phyloP scores from a whole-genome alignment of 2,888 invertebrate genomes.

The Nycteola revayana region DNA sequence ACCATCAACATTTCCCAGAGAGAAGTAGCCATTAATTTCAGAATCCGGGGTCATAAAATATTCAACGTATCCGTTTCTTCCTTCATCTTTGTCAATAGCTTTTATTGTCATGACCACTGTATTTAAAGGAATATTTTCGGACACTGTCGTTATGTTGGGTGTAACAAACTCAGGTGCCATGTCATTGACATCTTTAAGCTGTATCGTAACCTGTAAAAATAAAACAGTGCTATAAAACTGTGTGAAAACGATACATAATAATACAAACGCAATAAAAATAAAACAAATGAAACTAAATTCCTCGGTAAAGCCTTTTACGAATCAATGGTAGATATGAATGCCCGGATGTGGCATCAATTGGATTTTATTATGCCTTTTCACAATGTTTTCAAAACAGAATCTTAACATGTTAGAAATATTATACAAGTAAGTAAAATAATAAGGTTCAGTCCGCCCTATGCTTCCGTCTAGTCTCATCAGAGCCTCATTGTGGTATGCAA shows the following conservation, averaged over 20 bases:
- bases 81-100: slow-evolving; percentile 94
- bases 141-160: slow-evolving; percentile 88
- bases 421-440: slow-evolving; percentile 20
- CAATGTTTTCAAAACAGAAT: slow-evolving; percentile 7
- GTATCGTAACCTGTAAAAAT: slow-evolving; percentile 88
- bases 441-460: slow-evolving; percentile 16
- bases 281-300: slow-evolving; percentile 19
- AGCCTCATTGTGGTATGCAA: slow-evolving; percentile 41
- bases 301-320: slow-evolving; percentile 5
- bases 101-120: slow-evolving; percentile 95
- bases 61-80: slow-evolving; percentile 94
- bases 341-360: slow-evolving; percentile 15
- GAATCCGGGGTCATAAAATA: slow-evolving; percentile 89
- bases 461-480: slow-evolving; percentile 39
- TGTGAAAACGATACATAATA: slow-evolving; percentile 17
- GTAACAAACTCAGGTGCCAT: slow-evolving; percentile 93
- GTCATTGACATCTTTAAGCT: slow-evolving; percentile 95
- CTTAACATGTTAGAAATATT: slow-evolving; percentile 14
- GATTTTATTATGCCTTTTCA: slow-evolving; percentile 14
- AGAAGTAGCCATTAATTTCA: slow-evolving; percentile 86
- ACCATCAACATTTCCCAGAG: slow-evolving; percentile 93
- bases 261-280: slow-evolving; percentile 21
- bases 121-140: slow-evolving; percentile 92
- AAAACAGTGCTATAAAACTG: slow-evolving; percentile 20
- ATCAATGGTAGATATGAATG: slow-evolving; percentile 16